A percentile compares a stretch with the other conserved stretches of the same genome.
phyloP scores from a whole-genome alignment of 2,797 vertebrate genomes.

The Malacoraja senta region DNA sequence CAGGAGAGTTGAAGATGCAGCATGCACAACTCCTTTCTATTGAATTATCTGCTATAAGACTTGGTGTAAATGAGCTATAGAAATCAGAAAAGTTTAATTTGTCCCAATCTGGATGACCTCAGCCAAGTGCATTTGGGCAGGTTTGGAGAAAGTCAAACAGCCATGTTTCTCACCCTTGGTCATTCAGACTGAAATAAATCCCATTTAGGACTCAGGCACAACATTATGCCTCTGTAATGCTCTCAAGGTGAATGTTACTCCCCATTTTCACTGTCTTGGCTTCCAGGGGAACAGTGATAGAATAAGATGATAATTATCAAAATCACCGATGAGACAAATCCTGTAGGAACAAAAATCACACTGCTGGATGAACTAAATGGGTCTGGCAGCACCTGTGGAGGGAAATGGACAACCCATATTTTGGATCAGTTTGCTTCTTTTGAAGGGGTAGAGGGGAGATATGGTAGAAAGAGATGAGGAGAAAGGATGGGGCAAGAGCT shows the following conservation, averaged over 20 bases:
- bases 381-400: no score
- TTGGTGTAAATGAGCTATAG: background rate
- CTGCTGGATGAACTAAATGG: no score
- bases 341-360: background rate
- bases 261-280: background rate
- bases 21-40: background rate
- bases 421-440: background rate
- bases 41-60: background rate
- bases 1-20: background rate
- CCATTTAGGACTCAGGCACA: background rate
- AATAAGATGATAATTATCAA: background rate
- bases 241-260: background rate
- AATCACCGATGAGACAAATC: background rate
- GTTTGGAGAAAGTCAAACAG: background rate
- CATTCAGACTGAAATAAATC: background rate
- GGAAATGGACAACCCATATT: no score
- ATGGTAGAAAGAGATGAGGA: no score
- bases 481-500: no score
- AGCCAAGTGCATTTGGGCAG: background rate
- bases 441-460: background rate
- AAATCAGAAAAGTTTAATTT: background rate
- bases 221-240: background rate
- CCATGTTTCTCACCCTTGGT: background rate
- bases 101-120: background rate
- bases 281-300: background rate